Evolutionary conservation across 92 coral and sea anemone species (phyloP).

Genomic region (Umimayanthus chanpuru): DNA sequence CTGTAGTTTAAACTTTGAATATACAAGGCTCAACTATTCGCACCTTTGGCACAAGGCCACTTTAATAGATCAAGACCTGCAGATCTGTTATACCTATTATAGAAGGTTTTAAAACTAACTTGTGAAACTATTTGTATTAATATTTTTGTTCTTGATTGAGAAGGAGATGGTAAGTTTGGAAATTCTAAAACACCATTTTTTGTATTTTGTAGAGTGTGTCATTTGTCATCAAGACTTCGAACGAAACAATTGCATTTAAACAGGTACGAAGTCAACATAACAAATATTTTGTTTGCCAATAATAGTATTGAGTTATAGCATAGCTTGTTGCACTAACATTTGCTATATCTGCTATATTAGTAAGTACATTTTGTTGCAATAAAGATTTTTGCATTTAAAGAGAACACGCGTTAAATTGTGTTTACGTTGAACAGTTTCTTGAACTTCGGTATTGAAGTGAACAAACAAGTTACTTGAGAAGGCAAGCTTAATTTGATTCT

Average conservation of each 20-base stretch:
- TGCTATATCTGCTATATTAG: not conserved
- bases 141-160: not conserved
- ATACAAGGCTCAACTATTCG: not conserved
- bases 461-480: not conserved
- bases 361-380: too few relatives aligned
- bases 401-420: not conserved
- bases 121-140: not conserved
- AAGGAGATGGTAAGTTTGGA: not conserved
- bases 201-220: slow-evolving; percentile 57
- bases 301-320: not conserved
- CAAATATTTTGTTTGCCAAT: not conserved
- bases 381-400: not conserved
- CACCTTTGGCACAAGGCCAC: not conserved
- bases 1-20: too few relatives aligned
- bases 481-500: too few relatives aligned
- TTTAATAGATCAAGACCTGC: not conserved
- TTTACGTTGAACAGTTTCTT: not conserved
- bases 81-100: not conserved
- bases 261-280: slow-evolving; percentile 50
- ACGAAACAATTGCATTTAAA: slow-evolving; percentile 59
- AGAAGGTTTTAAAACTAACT: not conserved
- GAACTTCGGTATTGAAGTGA: not conserved
- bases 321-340: not conserved
- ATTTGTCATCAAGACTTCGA: slow-evolving; percentile 53
- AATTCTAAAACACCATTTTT: not conserved